Conservation (phyloP, 2,797 vertebrate genomes). For the Gallinago solitaria region DNA sequence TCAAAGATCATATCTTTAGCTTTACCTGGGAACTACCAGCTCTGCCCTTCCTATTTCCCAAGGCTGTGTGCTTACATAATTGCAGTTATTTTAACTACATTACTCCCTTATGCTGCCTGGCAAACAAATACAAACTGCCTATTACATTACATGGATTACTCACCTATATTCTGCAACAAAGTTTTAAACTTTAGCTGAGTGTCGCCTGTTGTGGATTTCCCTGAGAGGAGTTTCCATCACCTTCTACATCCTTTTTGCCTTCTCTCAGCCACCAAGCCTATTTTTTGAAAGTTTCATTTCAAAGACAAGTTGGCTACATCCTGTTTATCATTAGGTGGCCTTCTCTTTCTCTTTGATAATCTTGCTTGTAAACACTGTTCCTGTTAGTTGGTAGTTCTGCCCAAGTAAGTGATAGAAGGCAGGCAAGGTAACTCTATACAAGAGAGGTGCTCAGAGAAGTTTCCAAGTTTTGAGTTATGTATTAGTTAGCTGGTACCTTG, state of each 20-base stretch:
- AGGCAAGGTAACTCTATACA: not conserved
- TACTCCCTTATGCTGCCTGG: not conserved
- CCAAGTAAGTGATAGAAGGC: not conserved
- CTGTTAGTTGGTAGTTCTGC: not conserved
- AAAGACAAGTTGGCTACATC: not conserved
- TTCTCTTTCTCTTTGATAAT: not conserved
- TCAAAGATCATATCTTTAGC: constrained; percentile 19
- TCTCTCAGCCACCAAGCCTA: not conserved
- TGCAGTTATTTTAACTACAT: not conserved
- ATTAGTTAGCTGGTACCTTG: not conserved
- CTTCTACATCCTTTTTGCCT: not conserved
- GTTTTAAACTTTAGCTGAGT: not conserved
- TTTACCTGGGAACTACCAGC: constrained; percentile 40
- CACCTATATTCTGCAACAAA: constrained; percentile 18
- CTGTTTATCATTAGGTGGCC: not conserved
- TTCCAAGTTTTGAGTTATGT: not conserved
- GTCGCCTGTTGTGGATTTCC: not conserved
- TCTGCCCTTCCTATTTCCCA: constrained; percentile 50
- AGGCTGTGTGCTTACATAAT: constrained; percentile 28
- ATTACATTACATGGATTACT: not conserved
- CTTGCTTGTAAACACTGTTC: not conserved
- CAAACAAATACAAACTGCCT: constrained; percentile 8
- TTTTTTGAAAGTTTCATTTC: not conserved
- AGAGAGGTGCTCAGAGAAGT: not conserved
- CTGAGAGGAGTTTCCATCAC: not conserved